Evolutionary conservation across 2,888 invertebrate species (phyloP).

Genomic region (Acanthococcus lagerstroemiae): DNA sequence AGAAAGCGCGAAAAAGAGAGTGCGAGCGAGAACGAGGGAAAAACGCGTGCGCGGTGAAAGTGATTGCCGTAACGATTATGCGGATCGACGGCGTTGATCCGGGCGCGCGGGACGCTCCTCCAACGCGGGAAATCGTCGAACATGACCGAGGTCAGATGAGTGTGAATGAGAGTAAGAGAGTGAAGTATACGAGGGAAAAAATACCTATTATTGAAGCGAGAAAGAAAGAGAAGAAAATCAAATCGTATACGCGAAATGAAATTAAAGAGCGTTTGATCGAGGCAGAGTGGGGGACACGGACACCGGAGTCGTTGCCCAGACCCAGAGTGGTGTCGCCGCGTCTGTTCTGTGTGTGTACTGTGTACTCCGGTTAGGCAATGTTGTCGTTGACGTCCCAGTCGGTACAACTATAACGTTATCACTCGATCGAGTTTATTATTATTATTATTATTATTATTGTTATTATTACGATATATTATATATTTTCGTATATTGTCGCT

Average conservation of each 20-base stretch:
- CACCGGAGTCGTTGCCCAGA: too few species aligned
- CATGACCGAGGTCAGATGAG: conserved; percentile 20
- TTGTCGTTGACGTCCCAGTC: conserved; percentile 26
- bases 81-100: not conserved
- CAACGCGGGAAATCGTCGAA: not conserved
- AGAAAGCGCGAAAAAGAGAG: not conserved
- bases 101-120: not conserved
- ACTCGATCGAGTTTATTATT: conserved; percentile 1
- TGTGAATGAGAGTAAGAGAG: conserved; percentile 10
- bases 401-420: conserved; percentile 21
- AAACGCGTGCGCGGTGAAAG: conserved; percentile 18
- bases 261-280: not conserved
- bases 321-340: conserved; percentile 15
- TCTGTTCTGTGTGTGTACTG: too few species aligned
- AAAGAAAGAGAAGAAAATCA: conserved; percentile 1
- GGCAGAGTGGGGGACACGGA: not conserved
- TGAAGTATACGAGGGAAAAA: not conserved
- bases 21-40: not conserved
- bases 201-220: not conserved
- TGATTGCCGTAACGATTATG: conserved; percentile 27
- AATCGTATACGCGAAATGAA: conserved; percentile 10
- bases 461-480: too few species aligned
- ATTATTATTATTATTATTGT: too few species aligned
- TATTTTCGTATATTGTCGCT: not conserved
- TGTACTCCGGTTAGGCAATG: conserved; percentile 17